Evolutionary conservation across 2,888 invertebrate genomes (phyloP).

Genomic region (Drosophila peninsularis): DNA sequence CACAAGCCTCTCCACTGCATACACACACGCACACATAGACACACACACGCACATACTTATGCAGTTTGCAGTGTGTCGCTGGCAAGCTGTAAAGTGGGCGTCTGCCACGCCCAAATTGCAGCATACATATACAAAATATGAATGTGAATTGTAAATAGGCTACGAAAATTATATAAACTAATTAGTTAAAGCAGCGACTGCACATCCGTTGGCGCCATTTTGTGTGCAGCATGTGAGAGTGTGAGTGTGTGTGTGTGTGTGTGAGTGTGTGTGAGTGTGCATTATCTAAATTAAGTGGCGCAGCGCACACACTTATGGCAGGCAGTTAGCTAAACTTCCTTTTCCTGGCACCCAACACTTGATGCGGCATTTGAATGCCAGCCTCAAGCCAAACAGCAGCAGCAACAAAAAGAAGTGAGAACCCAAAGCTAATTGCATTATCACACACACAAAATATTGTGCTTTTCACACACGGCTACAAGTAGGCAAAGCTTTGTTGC

Average conservation of each 20-base stretch:
- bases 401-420: constrained; percentile 21
- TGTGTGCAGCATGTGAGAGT: constrained; percentile 18
- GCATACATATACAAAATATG: constrained; percentile 21
- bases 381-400: constrained; percentile 64
- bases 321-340: constrained; percentile 71
- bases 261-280: constrained; percentile 30
- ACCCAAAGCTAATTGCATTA: constrained; percentile 69
- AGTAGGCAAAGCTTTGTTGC: constrained; percentile 59
- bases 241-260: constrained; percentile 3
- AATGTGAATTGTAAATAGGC: constrained; percentile 63
- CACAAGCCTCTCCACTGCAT: neutral
- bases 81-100: constrained; percentile 45
- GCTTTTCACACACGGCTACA: constrained; percentile 35
- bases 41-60: constrained; percentile 12
- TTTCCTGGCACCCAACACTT: constrained; percentile 63
- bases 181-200: constrained; percentile 66
- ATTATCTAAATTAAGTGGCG: constrained; percentile 78
- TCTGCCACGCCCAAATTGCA: constrained; percentile 27
- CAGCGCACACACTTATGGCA: constrained; percentile 52
- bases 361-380: constrained; percentile 45
- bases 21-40: constrained; percentile 23
- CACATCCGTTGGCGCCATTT: constrained; percentile 65
- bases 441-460: constrained; percentile 33
- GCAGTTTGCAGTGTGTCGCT: constrained; percentile 36
- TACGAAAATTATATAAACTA: constrained; percentile 75